Percentiles rank a stretch among this genome's conserved stretches.
Conservation (phyloP, 1,140 invertebrate species). For the Drosophila seguyi region DNA sequence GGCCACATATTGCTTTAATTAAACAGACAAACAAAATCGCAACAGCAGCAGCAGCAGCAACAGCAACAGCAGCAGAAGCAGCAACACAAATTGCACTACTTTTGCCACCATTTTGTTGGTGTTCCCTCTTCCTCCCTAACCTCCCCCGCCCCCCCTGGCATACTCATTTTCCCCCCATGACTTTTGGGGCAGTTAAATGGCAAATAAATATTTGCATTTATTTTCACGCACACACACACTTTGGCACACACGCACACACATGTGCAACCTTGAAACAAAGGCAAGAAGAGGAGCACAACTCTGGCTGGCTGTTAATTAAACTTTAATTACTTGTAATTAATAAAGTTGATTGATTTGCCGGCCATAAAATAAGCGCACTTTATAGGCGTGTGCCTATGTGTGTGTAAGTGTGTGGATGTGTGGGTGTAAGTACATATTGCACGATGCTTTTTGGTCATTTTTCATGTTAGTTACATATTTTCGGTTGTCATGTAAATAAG, state of each 20-base stretch:
- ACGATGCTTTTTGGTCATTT: neutral
- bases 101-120: constrained; percentile 52
- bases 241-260: constrained; percentile 29
- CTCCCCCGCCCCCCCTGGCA: neutral
- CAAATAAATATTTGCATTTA: constrained; percentile 77
- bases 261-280: constrained; percentile 70
- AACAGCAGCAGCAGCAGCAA: constrained; percentile 25
- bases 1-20: constrained; percentile 83
- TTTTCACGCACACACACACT: constrained; percentile 25
- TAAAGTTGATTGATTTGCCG: constrained; percentile 69
- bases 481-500: neutral
- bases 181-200: constrained; percentile 66
- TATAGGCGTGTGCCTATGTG: constrained; percentile 1
- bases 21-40: constrained; percentile 79
- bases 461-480: neutral
- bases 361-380: constrained; percentile 44
- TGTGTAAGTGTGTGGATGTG: neutral
- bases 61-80: constrained; percentile 15
- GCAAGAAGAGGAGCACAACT: constrained; percentile 28
- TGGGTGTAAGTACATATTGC: constrained; percentile 7
- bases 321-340: constrained; percentile 82
- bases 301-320: constrained; percentile 68
- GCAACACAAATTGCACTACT: constrained; percentile 60
- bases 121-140: neutral
- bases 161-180: constrained; percentile 25